phyloP scores from a whole-genome alignment of 2,797 vertebrate genomes.

The Gobionotothen gibberifrons region DNA sequence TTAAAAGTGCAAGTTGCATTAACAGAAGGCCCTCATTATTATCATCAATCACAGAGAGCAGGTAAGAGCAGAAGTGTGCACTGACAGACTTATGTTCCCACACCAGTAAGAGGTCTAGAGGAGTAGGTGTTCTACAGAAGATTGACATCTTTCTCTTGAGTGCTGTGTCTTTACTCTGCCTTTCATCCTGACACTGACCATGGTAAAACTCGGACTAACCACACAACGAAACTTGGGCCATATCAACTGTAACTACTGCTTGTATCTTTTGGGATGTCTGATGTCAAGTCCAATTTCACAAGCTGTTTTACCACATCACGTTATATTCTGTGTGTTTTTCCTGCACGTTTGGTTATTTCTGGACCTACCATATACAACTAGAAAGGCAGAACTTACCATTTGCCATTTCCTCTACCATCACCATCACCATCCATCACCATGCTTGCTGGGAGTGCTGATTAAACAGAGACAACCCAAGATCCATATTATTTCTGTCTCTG shows the following conservation, averaged over 20 bases:
- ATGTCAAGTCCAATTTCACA: background rate
- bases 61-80: background rate
- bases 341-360: too few species aligned
- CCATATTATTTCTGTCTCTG: constrained; percentile 62
- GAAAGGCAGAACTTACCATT: constrained; percentile 13
- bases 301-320: constrained; percentile 7
- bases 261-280: constrained; percentile 9
- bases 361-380: constrained; percentile 24
- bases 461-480: constrained; percentile 47
- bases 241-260: background rate
- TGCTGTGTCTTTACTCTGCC: background rate
- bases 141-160: constrained; percentile 5
- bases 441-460: constrained; percentile 40
- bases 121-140: background rate
- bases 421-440: constrained; percentile 49
- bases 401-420: constrained; percentile 31
- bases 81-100: constrained; percentile 12
- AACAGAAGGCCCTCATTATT: constrained; percentile 32
- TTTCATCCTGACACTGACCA: background rate
- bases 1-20: constrained; percentile 16
- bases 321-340: background rate
- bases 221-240: background rate
- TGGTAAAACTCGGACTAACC: background rate
- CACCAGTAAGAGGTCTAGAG: background rate
- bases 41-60: constrained; percentile 40